Base-by-base conservation (phyloP, 2,888 invertebrate genomes). In the Drosophila infuscata region DNA sequence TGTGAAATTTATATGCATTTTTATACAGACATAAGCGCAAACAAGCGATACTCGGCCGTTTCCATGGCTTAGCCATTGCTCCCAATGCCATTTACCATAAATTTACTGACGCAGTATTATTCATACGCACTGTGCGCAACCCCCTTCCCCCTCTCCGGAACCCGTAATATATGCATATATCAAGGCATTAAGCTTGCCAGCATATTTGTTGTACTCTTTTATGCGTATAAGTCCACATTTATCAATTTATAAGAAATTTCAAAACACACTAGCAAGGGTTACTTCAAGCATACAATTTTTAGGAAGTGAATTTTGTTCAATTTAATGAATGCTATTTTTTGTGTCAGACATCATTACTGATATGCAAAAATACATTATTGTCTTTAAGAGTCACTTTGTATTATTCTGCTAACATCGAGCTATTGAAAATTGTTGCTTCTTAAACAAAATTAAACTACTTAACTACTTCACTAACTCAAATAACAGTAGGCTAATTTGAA, bases 1-100 rank as follows among this genome's bases (percentile, higher is more conserved):
- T 89, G 72, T 67, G 63, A 70, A 83, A 88, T 84, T 89, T 89
- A 82, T 81, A 86, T 83, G 87, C 82, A 81, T 89, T 89, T 89
- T 89, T 88, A 88, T 78, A 68, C 86, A 82, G 75, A 88, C 81
- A 70, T 76, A 73, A 77, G 67, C 79, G 70, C 74, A 74, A 76
- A 70, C 71, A 72, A 58, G 58, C 61, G 54, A 54, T 58, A 48
- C 69, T 38, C 60, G 52, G 61, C 58, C 54, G 35, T 52, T 53
- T 41, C 33, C 46, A 43, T 49, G 58, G 54, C 57, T 58, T 56
- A 66, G 61, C 8, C 38, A 52, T 61, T 56, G 38, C 48, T 48
- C 48, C 49, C 61, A 51, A 59, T 74, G 64, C 62, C 77, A 68
- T 74, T 67, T 53, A 70, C 78, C 89, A 86, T 86, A 86, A 86